A percentile compares a stretch with the other conserved stretches of the same genome.
Conservation (phyloP, 2,888 invertebrate species). For the Phyllotreta striolata region DNA sequence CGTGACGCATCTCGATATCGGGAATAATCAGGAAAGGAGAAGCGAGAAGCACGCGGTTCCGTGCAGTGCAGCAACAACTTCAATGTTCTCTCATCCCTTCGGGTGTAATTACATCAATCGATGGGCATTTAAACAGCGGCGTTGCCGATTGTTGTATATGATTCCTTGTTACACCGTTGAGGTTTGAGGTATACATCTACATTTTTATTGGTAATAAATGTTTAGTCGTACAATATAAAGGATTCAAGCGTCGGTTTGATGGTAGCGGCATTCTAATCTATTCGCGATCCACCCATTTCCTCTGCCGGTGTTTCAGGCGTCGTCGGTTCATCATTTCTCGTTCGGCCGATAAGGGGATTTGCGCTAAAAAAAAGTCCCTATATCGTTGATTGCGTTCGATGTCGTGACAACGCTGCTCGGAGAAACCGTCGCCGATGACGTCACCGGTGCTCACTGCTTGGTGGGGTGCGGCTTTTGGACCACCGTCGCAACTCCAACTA, state of each 20-base stretch:
- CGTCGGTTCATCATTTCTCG: not conserved
- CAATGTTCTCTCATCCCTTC: conserved; percentile 25
- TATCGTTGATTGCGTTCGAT: no score
- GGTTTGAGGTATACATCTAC: not conserved
- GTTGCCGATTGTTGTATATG: conserved; percentile 18
- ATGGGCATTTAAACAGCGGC: conserved; percentile 50
- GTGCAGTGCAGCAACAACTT: conserved; percentile 25
- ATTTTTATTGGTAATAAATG: not conserved
- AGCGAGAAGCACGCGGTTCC: conserved; percentile 15
- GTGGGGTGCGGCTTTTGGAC: conserved; percentile 53
- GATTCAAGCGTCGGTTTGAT: no score
- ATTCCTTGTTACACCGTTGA: not conserved
- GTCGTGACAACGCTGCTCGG: conserved; percentile 22
- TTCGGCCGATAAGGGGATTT: conserved; percentile 1
- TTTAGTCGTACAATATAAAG: no score
- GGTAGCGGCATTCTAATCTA: no score
- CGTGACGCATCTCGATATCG: conserved; percentile 25
- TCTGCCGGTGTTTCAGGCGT: no score
- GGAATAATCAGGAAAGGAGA: conserved; percentile 12
- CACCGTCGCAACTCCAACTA: conserved; percentile 43
- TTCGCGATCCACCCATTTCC: no score
- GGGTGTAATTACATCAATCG: conserved; percentile 52
- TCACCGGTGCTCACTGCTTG: conserved; percentile 60
- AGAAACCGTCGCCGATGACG: conserved; percentile 55
- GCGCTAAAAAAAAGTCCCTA: not conserved